Evolutionary conservation across 92 coral and sea anemone genomes (phyloP), one percentile per base, ranked within the genome.

Genomic region (Heliopora coerulea): DNA sequence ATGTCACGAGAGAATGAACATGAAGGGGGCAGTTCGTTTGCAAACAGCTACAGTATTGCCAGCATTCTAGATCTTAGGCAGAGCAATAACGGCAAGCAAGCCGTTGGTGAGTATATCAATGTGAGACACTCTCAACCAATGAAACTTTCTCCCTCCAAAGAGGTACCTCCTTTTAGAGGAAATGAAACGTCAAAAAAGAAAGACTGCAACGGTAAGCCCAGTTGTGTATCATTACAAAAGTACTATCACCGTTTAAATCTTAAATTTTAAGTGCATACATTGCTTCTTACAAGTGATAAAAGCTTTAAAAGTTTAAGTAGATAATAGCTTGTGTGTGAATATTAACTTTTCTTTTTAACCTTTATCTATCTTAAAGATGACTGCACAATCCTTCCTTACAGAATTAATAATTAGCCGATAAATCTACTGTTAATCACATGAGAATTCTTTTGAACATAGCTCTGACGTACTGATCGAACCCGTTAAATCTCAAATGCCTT

Each of bases 281-380:
- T 67, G 37, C 74, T 25, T 67, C 48, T 67, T 21, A 67, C 30
- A 52, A 70, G 77, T 70, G 77, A 70, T 70, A 70, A 70, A 70
- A 70, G 77, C 77, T 70, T 70, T 70, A 70, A 70, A 62, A 52
- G 35, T 70, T 70, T 70, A 70, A 70, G 77, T 70, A 70, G 77
- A 70, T 70, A 70, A 70, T 70, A 54, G 63, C 63, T 44, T 33
- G 54, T 46, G 48, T 44, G 77, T 70, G 18, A 70, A 42, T 54
- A 54, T 70, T 70, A 70, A 70, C 63, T 30, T 67, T 54, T 56
- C 35, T 26, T 68, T 70, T 70, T 70, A 52, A 28, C 56, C 42
- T 70, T 54, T 49, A 70, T 70, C 62, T 28, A 13, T 23, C 61
- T 23, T 31, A 3, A 56, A 56, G 61, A 28, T 15, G 14, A 52